Base-by-base conservation (phyloP, 2,888 invertebrate species). In the Cabera pusaria region DNA sequence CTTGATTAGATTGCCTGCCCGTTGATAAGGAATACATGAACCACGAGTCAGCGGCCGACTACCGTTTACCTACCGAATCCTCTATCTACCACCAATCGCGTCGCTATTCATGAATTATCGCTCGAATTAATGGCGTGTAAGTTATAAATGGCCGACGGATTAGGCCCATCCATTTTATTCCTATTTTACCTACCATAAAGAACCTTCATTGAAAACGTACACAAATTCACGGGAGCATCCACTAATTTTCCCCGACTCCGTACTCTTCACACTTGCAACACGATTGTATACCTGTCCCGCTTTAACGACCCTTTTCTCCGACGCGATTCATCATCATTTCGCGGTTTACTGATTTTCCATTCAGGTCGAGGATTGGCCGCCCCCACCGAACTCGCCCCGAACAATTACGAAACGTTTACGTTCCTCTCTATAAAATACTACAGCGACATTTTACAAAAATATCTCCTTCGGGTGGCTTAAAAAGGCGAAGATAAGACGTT, bases 111-210 rank as follows among this genome's bases (percentile, higher is more conserved):
- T 71, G 72, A 85, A 84, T 86, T 87, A 88, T 87, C 85, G 78
- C 80, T 82, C 83, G 83, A 88, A 86, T 87, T 88, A 88, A 88
- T 88, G 87, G 84, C 78, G 85, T 87, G 87, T 86, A 76, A 87
- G 84, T 84, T 88, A 87, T 87, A 87, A 87, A 88, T 88, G 87
- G 85, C 82, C 74, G 75, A 55, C 56, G 83, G 87, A 87, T 87
- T 88, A 87, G 76, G 65, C 49, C 78, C 77, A 84, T 83, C 84
- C 84, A 71, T 84, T 87, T 88, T 85, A 83, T 86, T 86, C 85
- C 86, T 84, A 85, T 85, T 86, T 86, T 86, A 85, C 86, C 86
- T 86, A 85, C 85, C 78, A 79, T 81, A 77, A 87, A 84, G 83
- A 82, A 78, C 80, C 77, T 84, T 86, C 85, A 88, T 87, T 88